Evolutionary conservation across 1,140 invertebrate species (phyloP), one percentile per base, ranked within the genome.

Genomic region (Ectropis grisescens): DNA sequence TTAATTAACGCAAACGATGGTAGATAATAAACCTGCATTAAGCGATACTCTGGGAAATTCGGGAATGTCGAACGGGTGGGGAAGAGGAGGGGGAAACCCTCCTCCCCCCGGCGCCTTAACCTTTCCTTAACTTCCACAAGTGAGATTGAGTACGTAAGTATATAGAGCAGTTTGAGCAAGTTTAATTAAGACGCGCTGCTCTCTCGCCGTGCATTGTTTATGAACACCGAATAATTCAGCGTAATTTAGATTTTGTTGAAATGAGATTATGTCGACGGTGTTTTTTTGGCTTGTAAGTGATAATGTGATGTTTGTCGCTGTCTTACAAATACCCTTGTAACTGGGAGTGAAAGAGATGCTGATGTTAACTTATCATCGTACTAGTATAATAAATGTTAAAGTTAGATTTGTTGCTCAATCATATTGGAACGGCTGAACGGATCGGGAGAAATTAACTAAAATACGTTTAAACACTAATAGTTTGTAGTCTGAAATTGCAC

Each of bases 11-110:
- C 41, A 57, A 67, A 55, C 61, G 52, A 61, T 57, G 59, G 56
- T 37, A 70, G 74, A 79, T 79, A 79, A 79, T 76, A 74, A 76
- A 79, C 58, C 64, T 65, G 67, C 67, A 79, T 71, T 67, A 74
- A 72, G 58, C 64, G 69, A 76, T 79, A 76, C 71, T 76, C 72
- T 60, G 53, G 62, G 64, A 65, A 74, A 68, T 74, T 79, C 58
- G 70, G 68, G 68, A 62, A 64, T 54, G 58, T 50, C 34, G 32
- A 39, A 50, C 39, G 46, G 13, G 46, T 43, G 45, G 26, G 45
- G 33, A 31, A 49, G 35, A 6, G 51, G 47, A 45, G n/a, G 45
- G n/a, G n/a, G n/a, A n/a, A n/a, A n/a, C n/a, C n/a, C n/a, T n/a
- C n/a, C n/a, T n/a, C n/a, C n/a, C n/a, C n/a, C n/a, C n/a, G 33